Evolutionary conservation across 2,113 vertebrate species (phyloP).

Genomic region (Climacteris rufus): DNA sequence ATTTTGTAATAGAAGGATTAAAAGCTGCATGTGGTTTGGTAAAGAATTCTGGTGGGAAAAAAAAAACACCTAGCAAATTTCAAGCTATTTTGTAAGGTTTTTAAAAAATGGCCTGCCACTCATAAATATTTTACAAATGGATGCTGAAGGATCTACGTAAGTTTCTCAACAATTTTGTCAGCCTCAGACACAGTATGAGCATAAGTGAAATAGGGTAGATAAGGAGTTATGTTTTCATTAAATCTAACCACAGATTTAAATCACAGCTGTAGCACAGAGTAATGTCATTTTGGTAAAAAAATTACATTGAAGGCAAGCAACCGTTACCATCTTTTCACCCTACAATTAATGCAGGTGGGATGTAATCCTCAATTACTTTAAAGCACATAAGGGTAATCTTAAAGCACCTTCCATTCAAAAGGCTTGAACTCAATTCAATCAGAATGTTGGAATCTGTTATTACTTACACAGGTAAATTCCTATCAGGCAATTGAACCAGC

Average conservation of each 20-base stretch:
- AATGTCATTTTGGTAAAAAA: not conserved
- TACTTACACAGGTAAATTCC: not conserved
- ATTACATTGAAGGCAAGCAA: not conserved
- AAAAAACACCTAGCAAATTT: not conserved
- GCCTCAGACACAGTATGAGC: not conserved
- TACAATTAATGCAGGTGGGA: not conserved
- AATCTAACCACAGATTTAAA: not conserved
- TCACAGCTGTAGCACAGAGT: not conserved
- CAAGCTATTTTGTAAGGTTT: not conserved
- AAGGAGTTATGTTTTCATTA: not conserved
- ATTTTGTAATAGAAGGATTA: not conserved
- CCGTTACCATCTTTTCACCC: fast-evolving
- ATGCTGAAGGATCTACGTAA: not conserved
- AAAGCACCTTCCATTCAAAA: not conserved
- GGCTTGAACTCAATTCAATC: not conserved
- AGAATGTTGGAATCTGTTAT: not conserved
- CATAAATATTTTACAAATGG: not conserved
- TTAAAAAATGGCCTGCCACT: not conserved
- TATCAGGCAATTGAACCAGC: not conserved
- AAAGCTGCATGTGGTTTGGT: not conserved
- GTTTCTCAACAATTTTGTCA: not conserved
- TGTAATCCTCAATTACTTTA: not conserved
- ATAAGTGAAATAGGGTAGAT: not conserved
- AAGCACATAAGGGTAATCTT: not conserved
- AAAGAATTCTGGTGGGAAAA: not conserved